Conservation (phyloP, 53 echinoderm and acorn worm genomes). For the Pentamera pediparva region DNA sequence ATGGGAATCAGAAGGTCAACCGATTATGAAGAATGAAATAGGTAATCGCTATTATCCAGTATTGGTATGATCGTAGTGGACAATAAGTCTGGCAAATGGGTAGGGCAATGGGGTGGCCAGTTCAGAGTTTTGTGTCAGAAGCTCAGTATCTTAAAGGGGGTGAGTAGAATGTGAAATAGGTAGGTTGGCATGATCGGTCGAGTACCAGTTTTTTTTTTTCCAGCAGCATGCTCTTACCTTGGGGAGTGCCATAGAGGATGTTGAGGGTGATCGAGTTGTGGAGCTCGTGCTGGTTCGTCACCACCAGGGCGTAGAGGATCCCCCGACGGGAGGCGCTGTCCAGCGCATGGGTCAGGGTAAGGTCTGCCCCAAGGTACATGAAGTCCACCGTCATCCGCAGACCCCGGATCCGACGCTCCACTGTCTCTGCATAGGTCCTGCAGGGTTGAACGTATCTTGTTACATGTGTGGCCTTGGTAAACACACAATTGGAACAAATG, state of each 20-base stretch:
- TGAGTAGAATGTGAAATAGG: background rate
- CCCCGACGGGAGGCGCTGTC: constrained; percentile 90
- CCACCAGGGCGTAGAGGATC: constrained; percentile 87
- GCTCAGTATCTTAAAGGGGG: too few relatives aligned
- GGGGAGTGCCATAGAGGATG: constrained; percentile 95
- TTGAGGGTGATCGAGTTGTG: constrained; percentile 94
- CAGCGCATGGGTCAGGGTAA: constrained; percentile 64
- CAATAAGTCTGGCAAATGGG: background rate
- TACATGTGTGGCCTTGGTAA: too few relatives aligned
- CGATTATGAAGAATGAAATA: too few relatives aligned
- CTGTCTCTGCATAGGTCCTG: constrained; percentile 87
- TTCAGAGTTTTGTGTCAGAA: too few relatives aligned
- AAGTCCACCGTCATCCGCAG: constrained; percentile 62
- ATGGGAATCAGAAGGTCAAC: too few relatives aligned
- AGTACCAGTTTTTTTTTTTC: too few relatives aligned
- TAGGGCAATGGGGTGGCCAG: background rate
- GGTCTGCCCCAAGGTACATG: constrained; percentile 70
- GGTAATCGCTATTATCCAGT: too few relatives aligned
- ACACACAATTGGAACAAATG: too few relatives aligned
- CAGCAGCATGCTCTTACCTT: too few relatives aligned
- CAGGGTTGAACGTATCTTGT: too few relatives aligned
- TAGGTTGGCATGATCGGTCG: background rate
- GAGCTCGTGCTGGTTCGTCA: constrained; percentile 79
- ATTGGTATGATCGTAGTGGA: background rate
- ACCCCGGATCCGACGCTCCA: constrained; percentile 72